Evolutionary conservation across 2,888 invertebrate genomes (phyloP), one percentile per base, ranked within the genome.

Genomic region (Morpho helenor): DNA sequence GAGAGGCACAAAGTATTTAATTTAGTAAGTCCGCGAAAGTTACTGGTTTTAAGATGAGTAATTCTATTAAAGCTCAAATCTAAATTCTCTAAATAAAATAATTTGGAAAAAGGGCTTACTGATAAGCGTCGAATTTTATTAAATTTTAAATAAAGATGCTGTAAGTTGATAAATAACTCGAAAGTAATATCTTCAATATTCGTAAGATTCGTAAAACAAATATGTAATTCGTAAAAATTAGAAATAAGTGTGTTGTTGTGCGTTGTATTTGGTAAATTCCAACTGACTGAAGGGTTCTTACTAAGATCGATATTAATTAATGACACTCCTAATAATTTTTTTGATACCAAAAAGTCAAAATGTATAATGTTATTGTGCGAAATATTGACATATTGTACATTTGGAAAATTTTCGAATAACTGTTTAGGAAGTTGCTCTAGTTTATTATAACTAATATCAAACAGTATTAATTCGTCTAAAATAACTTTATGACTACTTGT

Each of bases 11-110:
- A 90, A 61, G 95, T 90, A 60, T 94, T 92, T 55, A 98, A 88
- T 70, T 95, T 93, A 52, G 91, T 91, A 53, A 98, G 87, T 5
- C 96, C 96, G 69, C 95, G 94, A 69, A 98, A 92, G 66, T 97
- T 93, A 80, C 97, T 97, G 74, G 95, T 95, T 61, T 97, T 96
- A 62, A 98, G 81, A 67, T 95, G 89, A 66, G 95, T 95, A 68
- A 98, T 91, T 76, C 95, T 95, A 78, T 97, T 97, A 69, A 93
- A 91, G 66, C 96, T 95, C 56, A 97, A 83, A 80, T 97, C 96
- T 62, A 98, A 91, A 16, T 95, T 96, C 62, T 96, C 91, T 64
- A 98, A 90, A 76, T 94, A 93, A 10, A 93, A 91, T 52, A 97
- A 90, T 66, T 93, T 94, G 55, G 93, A 92, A 77, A 98, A 97